Conservation (phyloP, 2,797 vertebrate genomes). For the Rhincodon typus region DNA sequence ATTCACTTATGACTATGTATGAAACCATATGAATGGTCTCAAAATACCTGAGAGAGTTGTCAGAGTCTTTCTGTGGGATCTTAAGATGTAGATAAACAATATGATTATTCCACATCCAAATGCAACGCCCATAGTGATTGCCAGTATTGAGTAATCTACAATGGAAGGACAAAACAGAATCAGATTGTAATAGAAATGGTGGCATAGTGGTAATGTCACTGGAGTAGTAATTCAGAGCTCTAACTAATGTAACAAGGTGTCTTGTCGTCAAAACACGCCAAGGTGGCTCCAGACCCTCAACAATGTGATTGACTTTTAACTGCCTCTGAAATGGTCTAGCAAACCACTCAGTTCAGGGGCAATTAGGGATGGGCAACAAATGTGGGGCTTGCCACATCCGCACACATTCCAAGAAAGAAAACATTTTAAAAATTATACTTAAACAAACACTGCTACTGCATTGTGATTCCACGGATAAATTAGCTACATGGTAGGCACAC, state of each 20-base stretch:
- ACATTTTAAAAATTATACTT: too few species aligned
- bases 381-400: too few species aligned
- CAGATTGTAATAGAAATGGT: neutral
- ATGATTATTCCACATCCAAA: neutral
- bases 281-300: too few species aligned
- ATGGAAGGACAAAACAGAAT: neutral
- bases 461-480: neutral
- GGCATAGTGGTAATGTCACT: too few species aligned
- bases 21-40: neutral
- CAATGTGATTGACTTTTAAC: too few species aligned
- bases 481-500: neutral
- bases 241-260: too few species aligned
- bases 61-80: neutral
- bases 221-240: too few species aligned
- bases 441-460: neutral
- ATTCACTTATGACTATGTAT: neutral
- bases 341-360: too few species aligned
- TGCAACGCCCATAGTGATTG: neutral
- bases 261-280: too few species aligned
- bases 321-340: too few species aligned
- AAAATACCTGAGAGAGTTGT: conserved; percentile 17
- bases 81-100: neutral
- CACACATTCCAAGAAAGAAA: too few species aligned
- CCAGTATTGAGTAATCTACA: neutral
- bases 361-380: too few species aligned